Conservation (phyloP, 2,113 vertebrate genomes). For the Plectropomus leopardus region DNA sequence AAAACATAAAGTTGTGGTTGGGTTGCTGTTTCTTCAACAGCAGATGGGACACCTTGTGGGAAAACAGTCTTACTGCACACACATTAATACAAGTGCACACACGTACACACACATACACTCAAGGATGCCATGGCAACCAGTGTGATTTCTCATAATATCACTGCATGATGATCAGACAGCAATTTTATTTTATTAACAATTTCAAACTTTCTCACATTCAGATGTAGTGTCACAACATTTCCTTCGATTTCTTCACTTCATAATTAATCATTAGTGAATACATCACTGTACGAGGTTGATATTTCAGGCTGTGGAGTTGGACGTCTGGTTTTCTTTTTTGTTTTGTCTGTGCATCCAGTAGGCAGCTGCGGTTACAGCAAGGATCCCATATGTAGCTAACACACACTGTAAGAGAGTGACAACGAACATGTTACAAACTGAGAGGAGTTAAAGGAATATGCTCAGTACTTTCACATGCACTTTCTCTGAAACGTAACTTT, state of each 20-base stretch:
- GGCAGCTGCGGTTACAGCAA: constrained; percentile 53
- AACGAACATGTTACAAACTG: not conserved
- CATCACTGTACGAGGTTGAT: not conserved
- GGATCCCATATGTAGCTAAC: constrained; percentile 71
- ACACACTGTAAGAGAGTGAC: constrained; percentile 72
- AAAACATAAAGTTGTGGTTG: not conserved
- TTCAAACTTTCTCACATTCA: not conserved
- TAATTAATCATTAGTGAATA: not conserved
- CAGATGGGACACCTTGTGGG: not conserved
- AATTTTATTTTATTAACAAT: constrained; percentile 64
- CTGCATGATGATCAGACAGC: constrained; percentile 7
- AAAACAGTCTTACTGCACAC: constrained; percentile 11
- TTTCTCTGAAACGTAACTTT: too few species aligned
- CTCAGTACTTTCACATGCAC: too few species aligned
- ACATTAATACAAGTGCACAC: not conserved
- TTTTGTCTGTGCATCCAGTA: constrained; percentile 57
- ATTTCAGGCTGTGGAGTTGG: constrained; percentile 36
- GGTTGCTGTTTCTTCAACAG: not conserved
- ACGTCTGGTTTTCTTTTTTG: constrained; percentile 45
- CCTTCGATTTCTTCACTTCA: not conserved
- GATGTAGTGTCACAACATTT: not conserved
- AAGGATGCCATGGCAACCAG: constrained; percentile 7
- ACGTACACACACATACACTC: not conserved
- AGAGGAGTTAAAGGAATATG: too few species aligned
- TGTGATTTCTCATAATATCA: not conserved